Conservation (phyloP, 2,888 invertebrate genomes). For the Nomada fucata region DNA sequence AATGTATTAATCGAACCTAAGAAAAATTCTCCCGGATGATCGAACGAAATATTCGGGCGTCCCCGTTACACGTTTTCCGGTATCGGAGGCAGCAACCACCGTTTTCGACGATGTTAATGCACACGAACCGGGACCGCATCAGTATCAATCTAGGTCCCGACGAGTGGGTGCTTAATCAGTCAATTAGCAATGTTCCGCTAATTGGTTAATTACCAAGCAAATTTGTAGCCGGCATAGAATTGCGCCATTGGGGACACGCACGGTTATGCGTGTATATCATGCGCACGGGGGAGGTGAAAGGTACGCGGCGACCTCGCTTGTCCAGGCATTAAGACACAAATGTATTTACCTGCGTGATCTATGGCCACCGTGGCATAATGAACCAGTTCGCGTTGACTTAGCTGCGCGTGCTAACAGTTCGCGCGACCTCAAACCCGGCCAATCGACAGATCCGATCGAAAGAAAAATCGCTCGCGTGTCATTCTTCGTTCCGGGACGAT, state of each 20-base stretch:
- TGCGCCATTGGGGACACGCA: conserved; percentile 43
- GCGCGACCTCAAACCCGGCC: neutral
- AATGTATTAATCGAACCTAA: too few relatives aligned
- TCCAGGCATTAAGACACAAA: conserved; percentile 57
- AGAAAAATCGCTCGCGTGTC: neutral
- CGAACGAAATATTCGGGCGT: neutral
- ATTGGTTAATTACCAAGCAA: conserved; percentile 78
- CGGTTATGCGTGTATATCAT: conserved; percentile 39
- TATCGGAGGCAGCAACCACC: neutral
- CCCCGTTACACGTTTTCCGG: conserved; percentile 31
- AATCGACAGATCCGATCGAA: neutral
- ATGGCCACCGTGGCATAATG: conserved; percentile 39
- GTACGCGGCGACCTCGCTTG: conserved; percentile 48
- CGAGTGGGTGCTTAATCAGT: conserved; percentile 78
- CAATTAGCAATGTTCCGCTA: conserved; percentile 74
- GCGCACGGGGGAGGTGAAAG: conserved; percentile 47
- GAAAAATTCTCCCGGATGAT: too few relatives aligned
- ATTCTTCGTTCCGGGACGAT: neutral
- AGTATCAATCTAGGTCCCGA: conserved; percentile 74
- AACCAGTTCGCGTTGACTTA: conserved; percentile 42
- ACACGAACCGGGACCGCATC: conserved; percentile 64
- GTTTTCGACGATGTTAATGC: conserved; percentile 60
- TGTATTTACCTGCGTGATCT: conserved; percentile 53
- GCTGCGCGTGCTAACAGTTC: conserved; percentile 8
- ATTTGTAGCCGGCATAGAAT: conserved; percentile 66